Conservation (phyloP, 2,797 vertebrate species). For the Mus spretus region DNA sequence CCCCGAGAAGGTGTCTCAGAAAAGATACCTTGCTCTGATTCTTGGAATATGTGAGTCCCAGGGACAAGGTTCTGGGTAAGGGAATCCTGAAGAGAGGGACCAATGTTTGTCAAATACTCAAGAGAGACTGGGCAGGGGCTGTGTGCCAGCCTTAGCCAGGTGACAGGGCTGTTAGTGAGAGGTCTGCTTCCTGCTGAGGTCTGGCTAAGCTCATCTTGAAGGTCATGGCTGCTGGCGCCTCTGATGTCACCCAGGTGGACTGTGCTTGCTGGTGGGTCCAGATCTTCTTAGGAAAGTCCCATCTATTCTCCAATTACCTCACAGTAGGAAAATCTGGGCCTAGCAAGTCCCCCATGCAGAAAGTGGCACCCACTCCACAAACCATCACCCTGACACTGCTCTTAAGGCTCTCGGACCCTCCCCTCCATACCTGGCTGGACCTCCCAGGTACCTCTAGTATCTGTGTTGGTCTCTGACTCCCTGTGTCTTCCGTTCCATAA, state of each 20-base stretch:
- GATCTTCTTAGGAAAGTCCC: background rate
- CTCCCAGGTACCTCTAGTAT: background rate
- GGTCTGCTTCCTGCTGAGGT: background rate
- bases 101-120: background rate
- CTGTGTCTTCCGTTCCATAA: background rate
- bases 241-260: background rate
- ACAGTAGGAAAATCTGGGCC: background rate
- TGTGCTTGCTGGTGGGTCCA: background rate
- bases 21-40: background rate
- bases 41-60: background rate
- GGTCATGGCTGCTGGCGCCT: background rate
- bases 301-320: background rate
- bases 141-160: background rate
- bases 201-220: background rate
- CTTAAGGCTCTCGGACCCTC: background rate
- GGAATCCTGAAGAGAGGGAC: background rate
- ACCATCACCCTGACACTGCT: background rate
- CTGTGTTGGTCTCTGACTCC: background rate
- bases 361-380: background rate
- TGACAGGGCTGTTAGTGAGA: background rate
- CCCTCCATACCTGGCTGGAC: background rate
- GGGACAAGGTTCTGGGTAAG: background rate
- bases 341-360: background rate
- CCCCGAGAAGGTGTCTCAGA: background rate
- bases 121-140: background rate